phyloP scores from a whole-genome alignment of 2,113 vertebrate genomes.

The Bambusicola thoracicus region DNA sequence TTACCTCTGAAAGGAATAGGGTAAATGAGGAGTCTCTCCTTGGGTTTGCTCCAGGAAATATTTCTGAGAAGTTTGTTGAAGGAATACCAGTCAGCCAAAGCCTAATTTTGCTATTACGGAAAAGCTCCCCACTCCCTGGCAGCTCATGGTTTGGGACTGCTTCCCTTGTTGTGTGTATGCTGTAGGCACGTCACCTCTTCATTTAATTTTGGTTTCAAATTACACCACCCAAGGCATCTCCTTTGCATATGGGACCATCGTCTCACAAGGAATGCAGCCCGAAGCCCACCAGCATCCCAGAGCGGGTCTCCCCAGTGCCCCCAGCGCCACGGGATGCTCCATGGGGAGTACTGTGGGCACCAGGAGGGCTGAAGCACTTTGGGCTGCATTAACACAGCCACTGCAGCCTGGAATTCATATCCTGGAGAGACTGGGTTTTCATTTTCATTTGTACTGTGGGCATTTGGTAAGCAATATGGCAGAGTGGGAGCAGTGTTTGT shows the following conservation, averaged over 20 bases:
- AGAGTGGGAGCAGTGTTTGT: not conserved
- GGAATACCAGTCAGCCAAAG: slow-evolving; percentile 72
- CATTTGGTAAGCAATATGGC: not conserved
- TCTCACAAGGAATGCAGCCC: slow-evolving; percentile 27
- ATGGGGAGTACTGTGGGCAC: not conserved
- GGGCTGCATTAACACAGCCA: not conserved
- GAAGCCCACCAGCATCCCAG: not conserved
- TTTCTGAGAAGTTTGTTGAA: slow-evolving; percentile 78
- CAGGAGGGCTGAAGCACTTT: not conserved
- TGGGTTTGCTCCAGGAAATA: slow-evolving; percentile 76
- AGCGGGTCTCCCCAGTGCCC: not conserved
- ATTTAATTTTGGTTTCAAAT: slow-evolving; percentile 61
- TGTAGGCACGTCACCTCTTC: slow-evolving; percentile 56
- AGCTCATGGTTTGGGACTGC: slow-evolving; percentile 67
- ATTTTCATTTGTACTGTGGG: not conserved
- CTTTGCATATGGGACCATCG: slow-evolving; percentile 22
- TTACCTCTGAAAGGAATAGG: slow-evolving; percentile 70
- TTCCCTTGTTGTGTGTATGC: slow-evolving; percentile 61
- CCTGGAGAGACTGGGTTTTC: not conserved
- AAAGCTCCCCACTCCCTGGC: slow-evolving; percentile 39
- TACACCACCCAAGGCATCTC: slow-evolving; percentile 55
- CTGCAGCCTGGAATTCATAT: not conserved
- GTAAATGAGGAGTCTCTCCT: slow-evolving; percentile 70
- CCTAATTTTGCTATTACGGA: slow-evolving; percentile 73
- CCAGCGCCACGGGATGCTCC: not conserved